Evolutionary conservation across 2,797 vertebrate species (phyloP).

Genomic region (Sebastes nivosus): DNA sequence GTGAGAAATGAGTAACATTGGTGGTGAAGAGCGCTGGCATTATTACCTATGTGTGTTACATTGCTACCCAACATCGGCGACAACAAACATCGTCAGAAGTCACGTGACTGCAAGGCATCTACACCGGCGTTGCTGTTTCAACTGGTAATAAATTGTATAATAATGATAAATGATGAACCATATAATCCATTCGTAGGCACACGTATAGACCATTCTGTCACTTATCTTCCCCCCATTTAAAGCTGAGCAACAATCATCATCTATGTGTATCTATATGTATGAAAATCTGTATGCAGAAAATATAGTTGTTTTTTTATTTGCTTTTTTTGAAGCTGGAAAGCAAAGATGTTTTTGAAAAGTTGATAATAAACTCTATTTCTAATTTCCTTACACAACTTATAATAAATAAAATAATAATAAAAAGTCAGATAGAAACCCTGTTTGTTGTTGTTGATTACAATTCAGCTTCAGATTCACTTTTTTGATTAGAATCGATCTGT

Average conservation of each 20-base stretch:
- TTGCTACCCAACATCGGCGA: neutral
- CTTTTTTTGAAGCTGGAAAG: neutral
- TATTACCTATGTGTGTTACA: neutral
- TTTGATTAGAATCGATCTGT: neutral
- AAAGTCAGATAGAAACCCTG: neutral
- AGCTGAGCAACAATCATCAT: neutral
- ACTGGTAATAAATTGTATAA: too few species aligned
- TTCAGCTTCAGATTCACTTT: neutral
- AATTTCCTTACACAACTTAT: neutral
- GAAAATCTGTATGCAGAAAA: neutral
- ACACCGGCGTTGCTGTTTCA: neutral
- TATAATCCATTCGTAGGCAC: accelerated
- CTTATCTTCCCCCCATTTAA: neutral
- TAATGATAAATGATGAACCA: accelerated
- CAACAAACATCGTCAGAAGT: neutral
- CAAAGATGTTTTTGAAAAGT: neutral
- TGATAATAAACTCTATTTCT: neutral
- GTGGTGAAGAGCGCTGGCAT: neutral
- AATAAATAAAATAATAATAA: neutral
- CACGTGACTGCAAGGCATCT: neutral
- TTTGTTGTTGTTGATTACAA: neutral
- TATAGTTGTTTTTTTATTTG: neutral
- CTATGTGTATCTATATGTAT: too few species aligned
- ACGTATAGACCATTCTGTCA: neutral
- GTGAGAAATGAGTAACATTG: neutral